Evolutionary conservation across 2,113 vertebrate species (phyloP).

Genomic region (Datnioides undecimradiatus): DNA sequence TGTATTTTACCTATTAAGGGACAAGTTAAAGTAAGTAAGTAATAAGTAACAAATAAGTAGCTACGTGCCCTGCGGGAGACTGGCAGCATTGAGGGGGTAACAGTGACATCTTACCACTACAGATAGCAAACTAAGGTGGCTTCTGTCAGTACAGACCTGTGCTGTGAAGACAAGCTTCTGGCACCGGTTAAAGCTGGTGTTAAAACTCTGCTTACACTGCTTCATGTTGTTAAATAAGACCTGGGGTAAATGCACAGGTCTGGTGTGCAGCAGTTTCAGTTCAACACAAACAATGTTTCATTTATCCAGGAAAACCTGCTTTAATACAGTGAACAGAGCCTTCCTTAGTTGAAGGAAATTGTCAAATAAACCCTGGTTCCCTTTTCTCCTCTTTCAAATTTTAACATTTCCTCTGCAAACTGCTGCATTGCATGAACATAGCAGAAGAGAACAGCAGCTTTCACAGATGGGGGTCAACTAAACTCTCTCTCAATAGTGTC

Average conservation of each 20-base stretch:
- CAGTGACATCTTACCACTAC: constrained; percentile 37
- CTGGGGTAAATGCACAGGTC: constrained; percentile 6
- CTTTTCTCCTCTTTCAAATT: background rate
- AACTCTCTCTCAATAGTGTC: constrained; percentile 85
- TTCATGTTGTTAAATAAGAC: constrained; percentile 54
- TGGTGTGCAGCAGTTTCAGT: background rate
- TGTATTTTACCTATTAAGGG: constrained; percentile 34
- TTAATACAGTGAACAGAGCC: constrained; percentile 10
- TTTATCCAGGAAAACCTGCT: constrained; percentile 9
- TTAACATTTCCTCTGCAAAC: background rate
- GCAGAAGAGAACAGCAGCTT: background rate
- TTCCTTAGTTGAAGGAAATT: constrained; percentile 34
- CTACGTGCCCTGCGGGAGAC: constrained; percentile 22
- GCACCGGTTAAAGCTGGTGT: constrained; percentile 24
- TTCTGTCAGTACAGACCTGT: constrained; percentile 28
- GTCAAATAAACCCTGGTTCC: constrained; percentile 46
- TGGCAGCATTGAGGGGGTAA: constrained; percentile 12
- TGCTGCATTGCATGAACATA: background rate
- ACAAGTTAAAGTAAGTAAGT: constrained; percentile 23
- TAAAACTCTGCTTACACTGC: constrained; percentile 30
- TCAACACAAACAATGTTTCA: constrained; percentile 9
- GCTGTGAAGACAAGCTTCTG: constrained; percentile 25
- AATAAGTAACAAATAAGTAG: constrained; percentile 40
- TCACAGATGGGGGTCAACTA: constrained; percentile 68
- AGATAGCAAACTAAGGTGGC: constrained; percentile 41